A percentile compares a stretch with the other conserved stretches of the same genome.
Conservation (phyloP, 2,888 invertebrate species). For the Caenorhabditis drosophilae region DNA sequence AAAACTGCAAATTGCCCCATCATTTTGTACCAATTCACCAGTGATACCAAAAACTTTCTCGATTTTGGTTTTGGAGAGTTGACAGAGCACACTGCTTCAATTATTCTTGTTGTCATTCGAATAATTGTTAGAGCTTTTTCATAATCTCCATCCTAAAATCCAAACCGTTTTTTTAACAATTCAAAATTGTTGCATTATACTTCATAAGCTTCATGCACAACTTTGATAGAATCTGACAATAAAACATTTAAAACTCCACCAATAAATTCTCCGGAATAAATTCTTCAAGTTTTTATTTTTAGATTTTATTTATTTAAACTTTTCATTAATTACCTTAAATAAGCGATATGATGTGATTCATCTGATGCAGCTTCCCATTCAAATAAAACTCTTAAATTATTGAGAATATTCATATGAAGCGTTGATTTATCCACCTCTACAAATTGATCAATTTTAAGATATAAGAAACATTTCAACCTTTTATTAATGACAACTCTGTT, state of each 20-base stretch:
- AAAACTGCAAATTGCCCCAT: conserved; percentile 25
- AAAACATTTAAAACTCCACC: conserved; percentile 9
- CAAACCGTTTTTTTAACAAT: not conserved
- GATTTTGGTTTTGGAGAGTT: not conserved
- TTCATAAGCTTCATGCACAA: not conserved
- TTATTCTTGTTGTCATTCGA: not conserved
- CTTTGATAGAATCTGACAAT: not conserved
- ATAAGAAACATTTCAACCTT: not conserved
- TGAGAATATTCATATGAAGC: conserved; percentile 12
- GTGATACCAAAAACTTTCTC: conserved; percentile 5
- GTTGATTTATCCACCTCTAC: not conserved
- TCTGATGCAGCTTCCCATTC: conserved; percentile 23
- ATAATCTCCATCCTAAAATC: not conserved
- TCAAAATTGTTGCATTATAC: not conserved
- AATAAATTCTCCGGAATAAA: conserved; percentile 18
- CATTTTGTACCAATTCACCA: conserved; percentile 22
- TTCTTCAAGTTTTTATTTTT: not conserved
- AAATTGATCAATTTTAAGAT: not conserved
- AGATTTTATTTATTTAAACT: not conserved
- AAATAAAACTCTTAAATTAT: conserved; percentile 17
- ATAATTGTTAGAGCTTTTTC: conserved; percentile 1
- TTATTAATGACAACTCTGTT: conserved; percentile 4
- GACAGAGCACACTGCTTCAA: conserved; percentile 4
- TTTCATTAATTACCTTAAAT: not conserved
- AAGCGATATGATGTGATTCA: not conserved